A percentile compares a stretch with the other conserved stretches of the same genome.
Conservation (phyloP, 2,797 vertebrate genomes). For the Lacerta viridis region DNA sequence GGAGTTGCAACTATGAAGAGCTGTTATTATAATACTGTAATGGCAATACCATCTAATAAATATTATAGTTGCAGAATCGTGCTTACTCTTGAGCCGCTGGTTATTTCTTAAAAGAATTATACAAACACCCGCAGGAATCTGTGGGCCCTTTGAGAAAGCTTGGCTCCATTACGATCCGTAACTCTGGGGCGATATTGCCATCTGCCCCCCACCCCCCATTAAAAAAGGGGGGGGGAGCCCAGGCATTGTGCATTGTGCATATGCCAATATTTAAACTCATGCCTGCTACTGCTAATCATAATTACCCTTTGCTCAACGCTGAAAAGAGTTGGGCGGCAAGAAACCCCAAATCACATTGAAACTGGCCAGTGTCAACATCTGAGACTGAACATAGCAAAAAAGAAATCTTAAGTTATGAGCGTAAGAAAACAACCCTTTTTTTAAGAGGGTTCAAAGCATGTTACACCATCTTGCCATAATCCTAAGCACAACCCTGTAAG, state of each 20-base stretch:
- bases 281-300: neutral
- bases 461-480: neutral
- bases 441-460: neutral
- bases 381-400: neutral
- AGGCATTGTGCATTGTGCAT: neutral
- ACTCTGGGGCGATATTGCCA: neutral
- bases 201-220: too few species aligned
- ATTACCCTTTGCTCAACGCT: neutral
- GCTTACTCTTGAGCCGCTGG: too few species aligned
- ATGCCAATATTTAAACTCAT: neutral
- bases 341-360: neutral
- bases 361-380: too few species aligned
- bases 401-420: too few species aligned
- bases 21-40: too few species aligned
- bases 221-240: neutral
- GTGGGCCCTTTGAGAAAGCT: neutral
- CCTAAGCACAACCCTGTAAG: slow-evolving; percentile 4
- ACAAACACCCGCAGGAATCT: neutral
- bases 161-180: neutral
- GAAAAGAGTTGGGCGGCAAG: neutral
- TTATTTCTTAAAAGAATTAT: too few species aligned
- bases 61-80: too few species aligned
- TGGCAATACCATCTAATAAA: too few species aligned
- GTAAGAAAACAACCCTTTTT: neutral
- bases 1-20: too few species aligned